phyloP scores from a whole-genome alignment of 2,888 invertebrate genomes.

The Holacanthella duospinosa region DNA sequence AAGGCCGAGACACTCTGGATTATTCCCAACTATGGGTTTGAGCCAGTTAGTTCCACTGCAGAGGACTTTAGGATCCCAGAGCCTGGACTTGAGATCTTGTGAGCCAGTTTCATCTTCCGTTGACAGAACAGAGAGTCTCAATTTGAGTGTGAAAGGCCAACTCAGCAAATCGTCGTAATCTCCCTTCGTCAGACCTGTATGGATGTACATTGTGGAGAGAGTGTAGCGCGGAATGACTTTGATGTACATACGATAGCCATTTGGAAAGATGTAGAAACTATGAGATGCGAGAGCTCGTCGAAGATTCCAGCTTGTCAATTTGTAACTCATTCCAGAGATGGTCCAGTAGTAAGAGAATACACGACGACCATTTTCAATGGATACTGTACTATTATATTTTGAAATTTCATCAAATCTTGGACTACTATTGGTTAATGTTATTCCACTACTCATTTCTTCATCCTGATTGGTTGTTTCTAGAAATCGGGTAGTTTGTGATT shows the following conservation, averaged over 20 bases:
- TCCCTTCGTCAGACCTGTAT: slow-evolving; percentile 43
- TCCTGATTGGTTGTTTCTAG: background rate
- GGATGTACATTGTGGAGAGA: slow-evolving; percentile 40
- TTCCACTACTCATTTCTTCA: background rate
- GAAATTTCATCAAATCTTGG: slow-evolving; percentile 40
- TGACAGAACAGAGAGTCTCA: slow-evolving; percentile 40
- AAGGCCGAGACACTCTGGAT: slow-evolving; percentile 44
- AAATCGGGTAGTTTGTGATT: background rate
- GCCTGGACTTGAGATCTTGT: slow-evolving; percentile 13
- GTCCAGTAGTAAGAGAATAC: slow-evolving; percentile 42
- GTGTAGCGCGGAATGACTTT: slow-evolving; percentile 41
- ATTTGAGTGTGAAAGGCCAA: slow-evolving; percentile 43
- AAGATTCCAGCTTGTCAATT: slow-evolving; percentile 41
- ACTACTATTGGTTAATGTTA: slow-evolving; percentile 13
- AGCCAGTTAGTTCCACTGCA: slow-evolving; percentile 43
- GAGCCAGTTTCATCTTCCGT: slow-evolving; percentile 24
- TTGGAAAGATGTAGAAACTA: slow-evolving; percentile 42
- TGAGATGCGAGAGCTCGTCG: slow-evolving; percentile 41
- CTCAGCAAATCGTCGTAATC: slow-evolving; percentile 40
- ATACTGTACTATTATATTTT: slow-evolving; percentile 40
- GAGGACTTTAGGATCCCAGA: slow-evolving; percentile 42
- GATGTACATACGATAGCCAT: slow-evolving; percentile 43
- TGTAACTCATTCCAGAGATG: slow-evolving; percentile 40
- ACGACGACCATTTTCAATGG: slow-evolving; percentile 31
- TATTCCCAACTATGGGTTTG: slow-evolving; percentile 41